phyloP scores from a whole-genome alignment of 2,113 vertebrate species.

The Gallinago jamesoni region DNA sequence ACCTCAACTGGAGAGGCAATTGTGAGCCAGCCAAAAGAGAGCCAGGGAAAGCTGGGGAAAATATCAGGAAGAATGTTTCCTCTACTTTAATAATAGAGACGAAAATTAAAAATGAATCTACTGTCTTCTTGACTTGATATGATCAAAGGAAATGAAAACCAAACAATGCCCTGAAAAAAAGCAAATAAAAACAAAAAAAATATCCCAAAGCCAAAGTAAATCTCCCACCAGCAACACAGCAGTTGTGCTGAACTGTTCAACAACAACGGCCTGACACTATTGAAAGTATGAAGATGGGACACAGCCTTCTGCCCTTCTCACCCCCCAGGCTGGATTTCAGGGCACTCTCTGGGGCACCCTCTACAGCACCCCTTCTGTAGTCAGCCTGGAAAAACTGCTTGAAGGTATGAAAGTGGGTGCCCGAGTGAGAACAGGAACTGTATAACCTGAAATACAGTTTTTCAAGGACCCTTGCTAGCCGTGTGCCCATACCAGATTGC shows the following conservation, averaged over 20 bases:
- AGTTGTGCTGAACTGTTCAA: not conserved
- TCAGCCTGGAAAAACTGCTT: not conserved
- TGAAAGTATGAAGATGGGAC: not conserved
- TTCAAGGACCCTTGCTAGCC: not conserved
- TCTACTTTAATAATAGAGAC: not conserved
- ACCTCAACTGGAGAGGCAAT: not conserved
- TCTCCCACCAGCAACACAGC: not conserved
- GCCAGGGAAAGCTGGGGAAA: not conserved
- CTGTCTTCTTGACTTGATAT: not conserved
- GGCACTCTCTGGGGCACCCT: not conserved
- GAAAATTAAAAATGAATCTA: not conserved
- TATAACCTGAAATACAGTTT: not conserved
- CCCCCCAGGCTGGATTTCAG: not conserved
- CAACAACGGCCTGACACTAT: accelerated
- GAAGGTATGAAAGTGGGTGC: not conserved
- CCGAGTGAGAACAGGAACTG: not conserved
- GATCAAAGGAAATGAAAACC: not conserved
- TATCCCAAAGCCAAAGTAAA: not conserved
- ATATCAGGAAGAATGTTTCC: not conserved
- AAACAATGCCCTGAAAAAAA: not conserved
- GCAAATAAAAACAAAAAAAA: not conserved
- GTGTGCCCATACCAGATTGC: accelerated
- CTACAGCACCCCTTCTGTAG: not conserved
- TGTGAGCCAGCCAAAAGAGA: not conserved
- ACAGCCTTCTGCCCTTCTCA: not conserved